Evolutionary conservation across 2,888 invertebrate species (phyloP).

Genomic region (Notodonta ziczac): DNA sequence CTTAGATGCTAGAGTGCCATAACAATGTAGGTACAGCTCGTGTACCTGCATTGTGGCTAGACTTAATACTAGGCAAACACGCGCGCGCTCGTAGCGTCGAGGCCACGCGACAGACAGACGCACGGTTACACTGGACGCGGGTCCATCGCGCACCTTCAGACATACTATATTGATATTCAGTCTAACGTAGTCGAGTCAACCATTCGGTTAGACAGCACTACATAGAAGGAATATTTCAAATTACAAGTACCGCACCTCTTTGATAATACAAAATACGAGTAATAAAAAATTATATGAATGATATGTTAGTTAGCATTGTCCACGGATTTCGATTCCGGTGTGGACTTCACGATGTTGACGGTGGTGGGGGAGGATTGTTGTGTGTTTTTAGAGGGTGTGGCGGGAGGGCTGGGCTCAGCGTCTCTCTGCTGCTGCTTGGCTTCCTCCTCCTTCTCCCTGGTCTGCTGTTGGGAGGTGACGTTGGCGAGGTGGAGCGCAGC

Average conservation of each 20-base stretch:
- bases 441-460: slow-evolving; percentile 42
- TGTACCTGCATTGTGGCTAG: slow-evolving; percentile 63
- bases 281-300: slow-evolving; percentile 20
- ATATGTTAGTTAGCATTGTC: slow-evolving; percentile 43
- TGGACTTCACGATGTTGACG: slow-evolving; percentile 61
- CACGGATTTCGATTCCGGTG: slow-evolving; percentile 70
- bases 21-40: slow-evolving; percentile 61
- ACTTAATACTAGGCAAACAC: slow-evolving; percentile 12
- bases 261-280: slow-evolving; percentile 28
- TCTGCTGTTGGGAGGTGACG: slow-evolving; percentile 69
- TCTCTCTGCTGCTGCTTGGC: slow-evolving; percentile 28
- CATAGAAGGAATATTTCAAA: not conserved
- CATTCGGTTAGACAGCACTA: not conserved
- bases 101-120: not conserved
- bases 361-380: slow-evolving; percentile 57
- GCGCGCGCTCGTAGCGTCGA: slow-evolving; percentile 8
- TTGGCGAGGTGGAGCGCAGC: slow-evolving; percentile 75
- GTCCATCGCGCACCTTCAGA: not conserved
- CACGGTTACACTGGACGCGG: slow-evolving; percentile 4
- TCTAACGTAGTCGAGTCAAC: not conserved
- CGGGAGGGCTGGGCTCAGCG: slow-evolving; percentile 45
- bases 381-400: slow-evolving; percentile 36
- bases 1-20: slow-evolving; percentile 58
- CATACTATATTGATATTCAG: not conserved
- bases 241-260: not conserved